Evolutionary conservation across 1,140 invertebrate genomes (phyloP), one percentile per base, ranked within the genome.

Genomic region (Drosophila elegans): DNA sequence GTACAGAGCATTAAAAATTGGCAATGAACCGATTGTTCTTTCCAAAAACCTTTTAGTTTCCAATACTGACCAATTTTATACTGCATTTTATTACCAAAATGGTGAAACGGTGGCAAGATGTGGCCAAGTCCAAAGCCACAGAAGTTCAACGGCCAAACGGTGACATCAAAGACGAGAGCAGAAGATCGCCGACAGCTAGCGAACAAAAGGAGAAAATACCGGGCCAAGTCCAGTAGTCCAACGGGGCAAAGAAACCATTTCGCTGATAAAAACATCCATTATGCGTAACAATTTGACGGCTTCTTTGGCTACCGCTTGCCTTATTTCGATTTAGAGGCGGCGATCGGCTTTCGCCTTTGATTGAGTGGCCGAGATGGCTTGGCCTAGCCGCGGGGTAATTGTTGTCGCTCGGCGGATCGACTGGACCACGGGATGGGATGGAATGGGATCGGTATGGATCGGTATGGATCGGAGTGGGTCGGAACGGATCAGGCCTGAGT

Each of bases 241-340:
- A 44, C n/a, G 69, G 16, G 16, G n/a, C 74, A 45, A 79, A 82
- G 71, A 88, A 88, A 88, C 79, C 84, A 89, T 80, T 88, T 83
- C 49, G 80, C 84, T 80, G 85, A 89, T 89, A 89, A 89, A 89
- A 89, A 89, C 80, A 89, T 89, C 84, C 84, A 89, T 89, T 89
- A 89, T 89, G 84, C 77, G 84, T 89, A 89, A 89, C 84, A 89
- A 89, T 89, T 89, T 89, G 84, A 89, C 84, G 84, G 84, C 84
- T 89, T 83, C 84, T 89, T 89, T 84, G 84, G 84, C 84, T 89
- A 89, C 84, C 64, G 64, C 49, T 51, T 51, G 57, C 46, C 36
- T 32, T 29, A 42, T 42, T 12, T 56, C 74, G 68, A 88, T 74
- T 62, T 42, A 27, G 16, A 72, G 46, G 42, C 41, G 55, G 59